Percentiles rank a stretch among this genome's conserved stretches.
Evolutionary conservation across 2,113 vertebrate genomes (phyloP).

Genomic region (Asarcornis scutulata): DNA sequence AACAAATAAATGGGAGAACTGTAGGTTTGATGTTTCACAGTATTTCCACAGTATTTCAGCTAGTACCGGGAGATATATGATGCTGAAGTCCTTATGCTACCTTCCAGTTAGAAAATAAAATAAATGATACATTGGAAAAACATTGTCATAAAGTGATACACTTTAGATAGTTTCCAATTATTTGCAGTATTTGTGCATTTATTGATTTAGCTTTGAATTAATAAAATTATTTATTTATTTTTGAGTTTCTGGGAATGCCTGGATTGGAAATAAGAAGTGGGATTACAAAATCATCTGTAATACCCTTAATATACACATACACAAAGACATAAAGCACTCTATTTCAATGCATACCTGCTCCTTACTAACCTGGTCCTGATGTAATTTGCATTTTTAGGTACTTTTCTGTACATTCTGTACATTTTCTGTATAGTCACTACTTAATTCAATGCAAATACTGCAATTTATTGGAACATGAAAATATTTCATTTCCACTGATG

Average conservation of each 20-base stretch:
- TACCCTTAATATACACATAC: not conserved
- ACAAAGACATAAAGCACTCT: not conserved
- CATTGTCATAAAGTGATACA: not conserved
- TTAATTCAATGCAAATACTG: not conserved
- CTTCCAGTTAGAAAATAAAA: constrained; percentile 40
- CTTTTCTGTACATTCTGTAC: too few relatives aligned
- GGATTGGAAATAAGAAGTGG: not conserved
- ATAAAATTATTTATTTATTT: not conserved
- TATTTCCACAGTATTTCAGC: not conserved
- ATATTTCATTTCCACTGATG: not conserved
- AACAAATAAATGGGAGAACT: constrained; percentile 49
- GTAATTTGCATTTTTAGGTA: not conserved
- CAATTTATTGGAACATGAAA: not conserved
- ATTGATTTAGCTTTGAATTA: too few relatives aligned
- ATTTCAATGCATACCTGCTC: not conserved
- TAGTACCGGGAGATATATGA: not conserved
- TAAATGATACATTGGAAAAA: constrained; percentile 26
- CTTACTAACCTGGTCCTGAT: not conserved
- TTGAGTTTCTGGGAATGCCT: not conserved
- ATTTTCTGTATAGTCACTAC: not conserved
- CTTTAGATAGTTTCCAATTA: not conserved
- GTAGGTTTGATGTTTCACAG: constrained; percentile 34
- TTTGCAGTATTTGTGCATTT: not conserved
- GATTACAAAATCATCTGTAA: not conserved
- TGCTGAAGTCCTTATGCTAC: constrained; percentile 14